Evolutionary conservation across 2,113 vertebrate genomes (phyloP).

Genomic region (Archilochus colubris): DNA sequence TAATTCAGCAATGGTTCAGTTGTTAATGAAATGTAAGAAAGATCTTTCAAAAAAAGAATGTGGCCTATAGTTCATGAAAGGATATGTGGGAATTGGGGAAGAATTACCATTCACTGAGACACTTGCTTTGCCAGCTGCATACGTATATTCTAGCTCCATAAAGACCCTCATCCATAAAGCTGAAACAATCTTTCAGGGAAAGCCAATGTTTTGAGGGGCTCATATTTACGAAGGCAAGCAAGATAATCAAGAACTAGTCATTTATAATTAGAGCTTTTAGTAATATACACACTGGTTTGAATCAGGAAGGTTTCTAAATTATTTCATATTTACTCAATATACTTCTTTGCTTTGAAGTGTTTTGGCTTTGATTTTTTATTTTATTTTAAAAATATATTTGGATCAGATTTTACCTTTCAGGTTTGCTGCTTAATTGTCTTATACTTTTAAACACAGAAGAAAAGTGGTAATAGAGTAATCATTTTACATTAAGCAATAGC

Average conservation of each 20-base stretch:
- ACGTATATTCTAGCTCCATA: neutral
- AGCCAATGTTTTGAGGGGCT: neutral
- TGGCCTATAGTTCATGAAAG: conserved; percentile 8
- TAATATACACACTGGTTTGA: neutral
- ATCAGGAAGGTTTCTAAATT: neutral
- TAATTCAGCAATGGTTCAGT: neutral
- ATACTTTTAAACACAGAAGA: conserved; percentile 7
- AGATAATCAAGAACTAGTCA: neutral
- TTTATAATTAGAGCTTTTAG: neutral
- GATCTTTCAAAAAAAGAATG: neutral
- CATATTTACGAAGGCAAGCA: neutral
- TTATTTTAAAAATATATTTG: neutral
- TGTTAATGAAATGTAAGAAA: conserved; percentile 23
- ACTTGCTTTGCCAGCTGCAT: conserved; percentile 43
- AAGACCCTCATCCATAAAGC: conserved; percentile 17
- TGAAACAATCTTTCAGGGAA: conserved; percentile 13
- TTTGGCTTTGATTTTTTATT: too few relatives aligned
- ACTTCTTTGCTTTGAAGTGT: neutral
- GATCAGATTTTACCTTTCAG: neutral
- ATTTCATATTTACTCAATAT: neutral
- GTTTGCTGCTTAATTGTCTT: conserved; percentile 6
- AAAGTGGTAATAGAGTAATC: conserved; percentile 22
- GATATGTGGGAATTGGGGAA: conserved; percentile 37
- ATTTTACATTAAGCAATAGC: conserved; percentile 31
- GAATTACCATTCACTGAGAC: conserved; percentile 26